These are phyloP conservation scores for Naja naja DNA, from an alignment of 2,113 vertebrate genomes.

Conservation along the genomic window DNA sequence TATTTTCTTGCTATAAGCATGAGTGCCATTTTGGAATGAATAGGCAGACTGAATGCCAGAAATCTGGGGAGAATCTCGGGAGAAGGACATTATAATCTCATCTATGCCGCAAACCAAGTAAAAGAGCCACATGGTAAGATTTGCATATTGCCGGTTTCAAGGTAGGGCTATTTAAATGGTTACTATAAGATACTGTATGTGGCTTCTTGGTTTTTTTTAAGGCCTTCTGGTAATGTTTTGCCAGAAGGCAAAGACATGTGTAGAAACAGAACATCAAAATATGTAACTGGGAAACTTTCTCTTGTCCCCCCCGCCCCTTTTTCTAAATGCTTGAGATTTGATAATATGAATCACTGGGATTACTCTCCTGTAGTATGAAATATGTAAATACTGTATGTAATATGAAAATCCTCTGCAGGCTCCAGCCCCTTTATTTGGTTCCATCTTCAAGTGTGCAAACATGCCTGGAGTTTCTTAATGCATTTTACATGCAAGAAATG, in stretches of 20 bases:
- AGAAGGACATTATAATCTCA: background rate
- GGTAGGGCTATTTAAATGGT: background rate
- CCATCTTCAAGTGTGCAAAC: background rate
- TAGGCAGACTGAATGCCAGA: background rate
- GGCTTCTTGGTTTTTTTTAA: background rate
- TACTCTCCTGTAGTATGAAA: background rate
- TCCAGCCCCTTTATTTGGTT: background rate
- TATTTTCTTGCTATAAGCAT: background rate
- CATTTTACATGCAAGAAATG: background rate
- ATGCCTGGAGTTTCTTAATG: background rate
- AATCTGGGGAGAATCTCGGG: background rate
- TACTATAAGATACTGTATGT: background rate
- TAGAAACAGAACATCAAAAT: background rate
- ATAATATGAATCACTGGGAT: background rate
- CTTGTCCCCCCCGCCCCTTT: background rate
- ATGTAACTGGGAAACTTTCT: background rate
- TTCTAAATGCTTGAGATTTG: background rate
- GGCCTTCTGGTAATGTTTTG: background rate
- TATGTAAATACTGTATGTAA: background rate
- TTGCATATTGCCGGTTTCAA: background rate
- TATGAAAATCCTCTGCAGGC: background rate
- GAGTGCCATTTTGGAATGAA: background rate
- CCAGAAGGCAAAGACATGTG: background rate
- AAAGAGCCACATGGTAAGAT: background rate
- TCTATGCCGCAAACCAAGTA: background rate